Evolutionary conservation across 2,888 invertebrate genomes (phyloP), one percentile per base, ranked within the genome.

Genomic region (Folsomia candida): DNA sequence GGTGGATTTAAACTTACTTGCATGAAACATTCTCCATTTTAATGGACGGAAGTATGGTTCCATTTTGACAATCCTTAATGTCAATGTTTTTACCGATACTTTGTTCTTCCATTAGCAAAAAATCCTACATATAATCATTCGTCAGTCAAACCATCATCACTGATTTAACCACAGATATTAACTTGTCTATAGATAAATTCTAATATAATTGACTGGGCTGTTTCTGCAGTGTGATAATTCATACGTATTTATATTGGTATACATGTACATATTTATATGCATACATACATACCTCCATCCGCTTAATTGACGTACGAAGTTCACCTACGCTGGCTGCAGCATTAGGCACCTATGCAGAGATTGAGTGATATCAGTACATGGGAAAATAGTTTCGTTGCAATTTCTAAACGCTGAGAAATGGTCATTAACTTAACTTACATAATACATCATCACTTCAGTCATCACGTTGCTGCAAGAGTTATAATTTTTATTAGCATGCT

Each of bases 321-420:
- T 94, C 94, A 0, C 92, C 90, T 51, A 91, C 87, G 84, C 90
- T 90, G 2, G 91, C 89, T 77, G 94, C 89, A 63, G 91, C 91
- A 80, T 91, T 90, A 0, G 96, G 95, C 80, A 96, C n/a, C n/a
- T n/a, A n/a, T n/a, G n/a, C n/a, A n/a, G n/a, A n/a, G n/a, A n/a
- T n/a, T 91, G 83, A 91, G 92, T 22, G n/a, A n/a, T n/a, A n/a
- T n/a, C n/a, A n/a, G n/a, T n/a, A n/a, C n/a, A n/a, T n/a, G n/a
- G n/a, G n/a, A n/a, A n/a, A n/a, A n/a, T n/a, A n/a, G n/a, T n/a
- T n/a, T n/a, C n/a, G n/a, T n/a, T n/a, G n/a, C n/a, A n/a, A n/a
- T n/a, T n/a, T n/a, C n/a, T n/a, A n/a, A n/a, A n/a, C n/a, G n/a
- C n/a, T n/a, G n/a, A n/a, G n/a, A n/a, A n/a, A n/a, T n/a, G n/a